Evolutionary conservation across 2,113 vertebrate genomes (phyloP).

Genomic region (Esox niger): DNA sequence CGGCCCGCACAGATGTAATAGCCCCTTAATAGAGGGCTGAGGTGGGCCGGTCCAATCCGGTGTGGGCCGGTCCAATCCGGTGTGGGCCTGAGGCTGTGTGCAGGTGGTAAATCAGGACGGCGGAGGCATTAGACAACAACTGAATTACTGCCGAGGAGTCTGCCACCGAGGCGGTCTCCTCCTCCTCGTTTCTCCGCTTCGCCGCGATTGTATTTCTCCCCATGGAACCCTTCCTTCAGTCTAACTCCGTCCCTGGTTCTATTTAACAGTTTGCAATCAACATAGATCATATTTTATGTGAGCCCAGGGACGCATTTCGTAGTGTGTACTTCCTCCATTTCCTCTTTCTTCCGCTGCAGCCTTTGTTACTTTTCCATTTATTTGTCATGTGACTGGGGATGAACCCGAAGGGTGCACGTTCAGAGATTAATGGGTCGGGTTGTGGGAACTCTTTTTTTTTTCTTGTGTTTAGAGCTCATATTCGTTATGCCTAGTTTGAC

Average conservation of each 20-base stretch:
- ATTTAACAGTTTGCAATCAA: slow-evolving; percentile 15
- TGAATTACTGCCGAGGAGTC: slow-evolving; percentile 13
- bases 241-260: slow-evolving; percentile 8
- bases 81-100: slow-evolving; percentile 20
- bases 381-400: no score
- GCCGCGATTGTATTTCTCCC: slow-evolving; percentile 9
- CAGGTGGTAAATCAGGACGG: slow-evolving; percentile 32
- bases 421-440: no score
- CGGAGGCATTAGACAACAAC: slow-evolving; percentile 11
- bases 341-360: slow-evolving; percentile 1
- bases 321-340: slow-evolving; percentile 1
- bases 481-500: neutral
- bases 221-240: neutral
- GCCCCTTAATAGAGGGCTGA: slow-evolving; percentile 30
- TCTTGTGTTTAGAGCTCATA: no score
- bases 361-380: neutral
- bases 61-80: slow-evolving; percentile 19
- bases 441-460: no score
- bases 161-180: slow-evolving; percentile 25
- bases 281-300: slow-evolving; percentile 6
- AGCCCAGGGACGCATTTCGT: neutral
- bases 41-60: slow-evolving; percentile 21
- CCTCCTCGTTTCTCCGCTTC: neutral
- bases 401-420: no score
- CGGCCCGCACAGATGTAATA: slow-evolving; percentile 23